These are phyloP conservation scores for Coendou prehensilis DNA, from an alignment of 2,797 vertebrate genomes.

Conservation along the genomic window DNA sequence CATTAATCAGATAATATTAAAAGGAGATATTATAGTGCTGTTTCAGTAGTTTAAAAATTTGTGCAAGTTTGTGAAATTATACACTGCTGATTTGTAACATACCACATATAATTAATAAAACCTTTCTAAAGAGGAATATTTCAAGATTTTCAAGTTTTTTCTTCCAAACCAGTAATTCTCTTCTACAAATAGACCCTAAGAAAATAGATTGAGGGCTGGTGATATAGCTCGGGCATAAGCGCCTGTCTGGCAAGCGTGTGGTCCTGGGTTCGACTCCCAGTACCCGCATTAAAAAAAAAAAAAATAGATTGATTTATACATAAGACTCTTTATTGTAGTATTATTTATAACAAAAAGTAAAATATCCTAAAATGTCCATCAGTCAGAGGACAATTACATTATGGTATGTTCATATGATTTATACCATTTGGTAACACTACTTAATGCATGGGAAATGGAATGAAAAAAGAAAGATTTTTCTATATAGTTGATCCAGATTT, in stretches of 20 bases:
- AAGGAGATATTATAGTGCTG: background rate
- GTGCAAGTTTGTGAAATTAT: constrained; percentile 48
- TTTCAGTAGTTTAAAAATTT: background rate
- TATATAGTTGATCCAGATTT: constrained; percentile 36
- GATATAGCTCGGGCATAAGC: too few relatives aligned
- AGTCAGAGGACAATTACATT: constrained; percentile 35
- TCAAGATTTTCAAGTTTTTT: constrained; percentile 24
- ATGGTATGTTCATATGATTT: constrained; percentile 3
- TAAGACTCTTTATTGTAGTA: constrained; percentile 21
- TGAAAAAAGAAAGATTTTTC: constrained; percentile 7
- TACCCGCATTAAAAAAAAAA: background rate
- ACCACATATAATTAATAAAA: constrained; percentile 12
- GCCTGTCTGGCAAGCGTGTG: too few relatives aligned
- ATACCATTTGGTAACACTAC: constrained; percentile 23
- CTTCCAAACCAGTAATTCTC: background rate
- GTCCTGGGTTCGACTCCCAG: too few relatives aligned
- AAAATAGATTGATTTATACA: constrained; percentile 40
- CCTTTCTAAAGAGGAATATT: constrained; percentile 4
- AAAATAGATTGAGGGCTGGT: background rate
- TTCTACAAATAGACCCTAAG: background rate
- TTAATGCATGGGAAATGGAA: background rate
- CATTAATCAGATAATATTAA: background rate
- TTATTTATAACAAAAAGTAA: constrained; percentile 50
- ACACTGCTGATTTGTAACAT: background rate
- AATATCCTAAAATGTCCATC: constrained; percentile 28